phyloP scores from a whole-genome alignment of 2,113 vertebrate genomes.

The Quiscalus mexicanus region DNA sequence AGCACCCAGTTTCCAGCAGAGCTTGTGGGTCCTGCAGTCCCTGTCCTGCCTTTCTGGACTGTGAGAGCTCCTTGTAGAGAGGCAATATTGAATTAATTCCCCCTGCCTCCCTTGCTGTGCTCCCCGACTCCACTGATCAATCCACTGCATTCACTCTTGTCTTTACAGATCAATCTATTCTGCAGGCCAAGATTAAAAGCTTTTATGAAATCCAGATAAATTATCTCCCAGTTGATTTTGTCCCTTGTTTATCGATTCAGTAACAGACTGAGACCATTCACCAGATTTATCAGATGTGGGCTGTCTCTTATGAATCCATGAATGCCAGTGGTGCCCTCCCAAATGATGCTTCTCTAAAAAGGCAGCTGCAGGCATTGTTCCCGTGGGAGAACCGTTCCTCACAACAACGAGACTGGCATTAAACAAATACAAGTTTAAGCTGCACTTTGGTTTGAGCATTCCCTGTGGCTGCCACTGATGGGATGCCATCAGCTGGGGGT shows the following conservation, averaged over 20 bases:
- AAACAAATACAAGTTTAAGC: not conserved
- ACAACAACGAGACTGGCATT: not conserved
- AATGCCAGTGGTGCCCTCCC: conserved; percentile 22
- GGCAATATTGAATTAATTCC: not conserved
- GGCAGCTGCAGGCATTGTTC: conserved; percentile 39
- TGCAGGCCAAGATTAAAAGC: conserved; percentile 22
- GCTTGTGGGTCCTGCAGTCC: not conserved
- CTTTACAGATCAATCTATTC: conserved; percentile 29
- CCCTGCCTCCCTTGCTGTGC: not conserved
- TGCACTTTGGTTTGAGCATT: not conserved
- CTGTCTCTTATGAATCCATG: not conserved
- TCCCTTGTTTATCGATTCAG: conserved; percentile 56
- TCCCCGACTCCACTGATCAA: conserved; percentile 17
- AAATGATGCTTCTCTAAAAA: not conserved
- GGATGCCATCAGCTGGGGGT: not conserved
- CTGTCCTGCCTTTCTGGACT: not conserved
- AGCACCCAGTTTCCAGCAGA: not conserved
- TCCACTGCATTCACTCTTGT: not conserved
- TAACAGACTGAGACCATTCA: conserved; percentile 33
- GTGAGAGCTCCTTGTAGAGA: not conserved
- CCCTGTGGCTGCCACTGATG: not conserved
- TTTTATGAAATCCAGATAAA: conserved; percentile 55
- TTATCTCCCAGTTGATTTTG: conserved; percentile 45
- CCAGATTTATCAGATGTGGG: conserved; percentile 34
- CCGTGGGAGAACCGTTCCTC: not conserved